Evolutionary conservation across 2,797 vertebrate genomes (phyloP).

Genomic region (Myioborus miniatus): DNA sequence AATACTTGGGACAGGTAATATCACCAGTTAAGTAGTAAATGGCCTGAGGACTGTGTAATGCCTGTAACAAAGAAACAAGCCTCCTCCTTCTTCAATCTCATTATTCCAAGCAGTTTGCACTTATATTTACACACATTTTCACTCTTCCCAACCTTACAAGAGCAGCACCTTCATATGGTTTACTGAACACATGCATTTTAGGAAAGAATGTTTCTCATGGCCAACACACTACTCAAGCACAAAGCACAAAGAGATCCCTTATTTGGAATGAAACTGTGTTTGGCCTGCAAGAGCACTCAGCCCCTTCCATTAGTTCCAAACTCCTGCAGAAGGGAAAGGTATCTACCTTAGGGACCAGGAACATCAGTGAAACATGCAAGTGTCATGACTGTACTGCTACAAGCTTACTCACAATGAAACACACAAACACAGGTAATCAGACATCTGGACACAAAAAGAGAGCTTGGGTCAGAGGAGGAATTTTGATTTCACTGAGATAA

Average conservation of each 20-base stretch:
- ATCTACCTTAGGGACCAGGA: neutral
- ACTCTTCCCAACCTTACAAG: neutral
- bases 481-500: neutral
- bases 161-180: neutral
- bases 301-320: neutral
- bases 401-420: neutral
- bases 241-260: neutral
- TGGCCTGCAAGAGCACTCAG: neutral
- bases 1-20: neutral
- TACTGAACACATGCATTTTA: neutral
- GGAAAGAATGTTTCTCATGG: neutral
- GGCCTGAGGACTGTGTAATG: neutral
- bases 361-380: neutral
- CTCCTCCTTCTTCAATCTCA: neutral
- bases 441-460: neutral
- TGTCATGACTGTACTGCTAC: neutral
- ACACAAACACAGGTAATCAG: neutral
- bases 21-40: neutral
- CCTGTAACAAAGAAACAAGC: neutral
- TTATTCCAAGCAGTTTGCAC: neutral
- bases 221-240: neutral
- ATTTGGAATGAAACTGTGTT: neutral
- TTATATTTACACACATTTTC: neutral
- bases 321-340: neutral
- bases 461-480: neutral